Conservation (phyloP, 2,888 invertebrate genomes). For the Odontocerum albicorne region DNA sequence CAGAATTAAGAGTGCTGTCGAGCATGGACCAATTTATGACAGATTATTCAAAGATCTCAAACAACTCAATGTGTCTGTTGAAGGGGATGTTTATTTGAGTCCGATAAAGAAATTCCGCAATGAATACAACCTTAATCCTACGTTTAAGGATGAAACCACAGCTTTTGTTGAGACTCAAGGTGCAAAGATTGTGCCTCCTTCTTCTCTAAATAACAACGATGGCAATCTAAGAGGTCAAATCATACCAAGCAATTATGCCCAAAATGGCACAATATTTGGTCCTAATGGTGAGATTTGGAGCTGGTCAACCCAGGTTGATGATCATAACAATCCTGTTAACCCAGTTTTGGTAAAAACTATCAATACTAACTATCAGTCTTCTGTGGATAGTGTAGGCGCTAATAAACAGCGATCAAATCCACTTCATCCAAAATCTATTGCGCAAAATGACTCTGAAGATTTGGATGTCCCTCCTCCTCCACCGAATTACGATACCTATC, state of each 20-base stretch:
- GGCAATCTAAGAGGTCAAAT: slow-evolving; percentile 9
- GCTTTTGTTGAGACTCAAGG: slow-evolving; percentile 56
- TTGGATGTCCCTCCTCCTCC: slow-evolving; percentile 40
- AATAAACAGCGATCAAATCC: slow-evolving; percentile 54
- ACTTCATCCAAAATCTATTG: slow-evolving; percentile 32
- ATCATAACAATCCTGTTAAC: slow-evolving; percentile 22
- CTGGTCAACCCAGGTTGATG: slow-evolving; percentile 43
- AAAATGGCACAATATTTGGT: slow-evolving; percentile 56
- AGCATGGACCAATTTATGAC: slow-evolving; percentile 62
- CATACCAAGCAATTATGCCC: slow-evolving; percentile 42
- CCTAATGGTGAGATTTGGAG: slow-evolving; percentile 59
- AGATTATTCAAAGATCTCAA: slow-evolving; percentile 57
- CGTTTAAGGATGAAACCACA: slow-evolving; percentile 58
- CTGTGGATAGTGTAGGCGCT: slow-evolving; percentile 50
- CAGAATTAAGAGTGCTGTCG: slow-evolving; percentile 60
- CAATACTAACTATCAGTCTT: slow-evolving; percentile 53
- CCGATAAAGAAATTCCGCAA: slow-evolving; percentile 60
- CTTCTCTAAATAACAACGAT: slow-evolving; percentile 49
- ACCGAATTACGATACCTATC: slow-evolving; percentile 55
- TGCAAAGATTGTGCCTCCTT: slow-evolving; percentile 51
- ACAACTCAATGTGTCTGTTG: slow-evolving; percentile 55
- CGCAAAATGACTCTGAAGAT: slow-evolving; percentile 40
- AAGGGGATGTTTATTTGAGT: slow-evolving; percentile 56
- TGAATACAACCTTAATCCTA: slow-evolving; percentile 56
- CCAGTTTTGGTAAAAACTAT: slow-evolving; percentile 16